Conservation (phyloP, 2,888 invertebrate genomes). For the Megamerina dolium region DNA sequence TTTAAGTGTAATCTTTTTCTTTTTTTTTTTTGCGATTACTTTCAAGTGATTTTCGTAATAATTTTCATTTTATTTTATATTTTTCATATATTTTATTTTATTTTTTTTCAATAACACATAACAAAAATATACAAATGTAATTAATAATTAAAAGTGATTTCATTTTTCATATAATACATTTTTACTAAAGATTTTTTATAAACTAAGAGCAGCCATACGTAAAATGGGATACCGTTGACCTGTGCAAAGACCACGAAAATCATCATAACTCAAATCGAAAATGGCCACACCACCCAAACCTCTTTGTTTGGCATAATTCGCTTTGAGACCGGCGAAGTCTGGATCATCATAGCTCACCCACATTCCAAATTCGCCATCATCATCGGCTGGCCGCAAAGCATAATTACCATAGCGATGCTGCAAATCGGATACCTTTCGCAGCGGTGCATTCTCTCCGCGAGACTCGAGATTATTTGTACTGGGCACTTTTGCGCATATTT, state of each 20-base stretch:
- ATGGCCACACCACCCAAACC: conserved; percentile 72
- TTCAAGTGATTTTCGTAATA: too few species aligned
- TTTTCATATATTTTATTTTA: too few species aligned
- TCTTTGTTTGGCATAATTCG: conserved; percentile 63
- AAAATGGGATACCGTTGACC: conserved; percentile 73
- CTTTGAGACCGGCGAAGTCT: conserved; percentile 73
- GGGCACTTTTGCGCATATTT: conserved; percentile 66
- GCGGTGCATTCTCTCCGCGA: conserved; percentile 57
- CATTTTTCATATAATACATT: too few species aligned
- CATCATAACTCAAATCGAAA: conserved; percentile 69
- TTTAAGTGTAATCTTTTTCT: too few species aligned
- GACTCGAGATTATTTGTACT: conserved; percentile 51
- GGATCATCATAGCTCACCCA: conserved; percentile 82
- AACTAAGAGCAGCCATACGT: too few species aligned
- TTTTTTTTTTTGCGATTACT: too few species aligned
- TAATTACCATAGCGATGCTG: conserved; percentile 73
- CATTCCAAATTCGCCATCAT: conserved; percentile 60
- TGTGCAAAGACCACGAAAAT: conserved; percentile 73
- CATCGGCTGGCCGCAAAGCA: conserved; percentile 64
- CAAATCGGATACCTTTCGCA: conserved; percentile 72
- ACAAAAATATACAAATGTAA: too few species aligned
- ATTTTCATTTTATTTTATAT: too few species aligned
- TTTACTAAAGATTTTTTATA: too few species aligned
- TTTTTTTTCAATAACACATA: too few species aligned
- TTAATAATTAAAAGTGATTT: too few species aligned